Evolutionary conservation across 2,888 invertebrate genomes (phyloP), one percentile per base, ranked within the genome.

Genomic region (Plemyria rubiginata): DNA sequence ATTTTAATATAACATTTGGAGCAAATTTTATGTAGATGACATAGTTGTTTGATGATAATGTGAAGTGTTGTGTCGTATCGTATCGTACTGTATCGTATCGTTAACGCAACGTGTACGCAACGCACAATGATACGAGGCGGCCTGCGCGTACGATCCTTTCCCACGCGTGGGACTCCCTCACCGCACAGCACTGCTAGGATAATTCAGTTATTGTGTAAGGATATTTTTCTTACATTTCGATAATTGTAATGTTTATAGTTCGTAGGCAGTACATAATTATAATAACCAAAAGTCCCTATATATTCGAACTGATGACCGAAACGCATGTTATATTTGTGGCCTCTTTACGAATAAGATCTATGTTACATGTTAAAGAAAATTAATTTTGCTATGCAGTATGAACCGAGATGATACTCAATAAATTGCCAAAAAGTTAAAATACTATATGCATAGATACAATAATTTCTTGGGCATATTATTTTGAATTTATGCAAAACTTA

Each of bases 361-460:
- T 91, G 92, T 92, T 92, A 92, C 91, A 90, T 90, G 86, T 91
- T 91, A 89, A 92, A 91, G 87, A 87, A 91, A 91, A 91, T 87
- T 91, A 90, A 91, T 91, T 90, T 92, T 92, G 92, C 92, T 92
- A 92, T 93, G 93, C 92, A 93, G 70, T 71, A 71, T 71, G 71
- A 71, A 70, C 92, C 92, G 89, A 92, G 92, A 93, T 93, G 93
- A 93, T 93, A 93, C 93, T 93, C 93, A 93, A 90, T 93, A 90
- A 92, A 93, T 93, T 93, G 93, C 93, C 93, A 93, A 93, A 93
- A 93, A 93, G 90, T 92, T 89, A 92, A 91, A 55, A 91, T 92
- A 71, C 85, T 87, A 90, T 92, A 92, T 92, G 90, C 91, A 91
- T 92, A 92, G 90, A 90, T 92, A 91, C 91, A 90, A 92, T 90